Evolutionary conservation across 2,888 invertebrate genomes (phyloP), one percentile per base, ranked within the genome.

Genomic region (Limenitis camilla): DNA sequence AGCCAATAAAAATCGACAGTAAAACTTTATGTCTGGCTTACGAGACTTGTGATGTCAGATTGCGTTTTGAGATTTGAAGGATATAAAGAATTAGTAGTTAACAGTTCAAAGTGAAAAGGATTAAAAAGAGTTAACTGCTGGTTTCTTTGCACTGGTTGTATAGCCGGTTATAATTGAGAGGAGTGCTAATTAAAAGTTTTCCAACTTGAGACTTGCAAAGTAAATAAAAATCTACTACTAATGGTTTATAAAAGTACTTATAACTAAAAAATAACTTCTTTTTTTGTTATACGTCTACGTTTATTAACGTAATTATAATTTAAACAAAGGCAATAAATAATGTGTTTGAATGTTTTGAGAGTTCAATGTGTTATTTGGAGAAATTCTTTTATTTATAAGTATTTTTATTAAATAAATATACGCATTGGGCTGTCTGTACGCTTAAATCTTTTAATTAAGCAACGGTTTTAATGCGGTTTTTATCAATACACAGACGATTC

Each of bases 1-100:
- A 30, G 49, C 42, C 41, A 49, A 73, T 74, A 74, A 73, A 73
- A 65, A 56, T 56, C 62, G 60, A 67, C 56, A 40, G 30, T 59
- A 53, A 60, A 61, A 52, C 41, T 54, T 52, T 56, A 53, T 52
- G 46, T 46, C 11, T 44, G 44, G 41, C 43, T 40, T 44, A 53
- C 49, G 58, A 59, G 61, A 55, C 59, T 59, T 63, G 60, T 64
- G 35, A 45, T 38, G 33, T 40, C 31, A n/a, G 33, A 50, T 44
- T 44, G 11, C 5, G 29, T 45, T n/a, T 45, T 29, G 38, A 45
- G 44, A 31, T 39, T 50, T 36, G 31, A 36, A 27, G 27, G n/a
- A 8, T 7, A 38, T 36, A 36, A 31, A 35, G 36, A 31, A 36
- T 8, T 5, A 5, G 19, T 19, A 30, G n/a, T 9, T 31, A 6